Base-by-base conservation (phyloP, 2,797 vertebrate species). In the Gadopsis marmoratus region DNA sequence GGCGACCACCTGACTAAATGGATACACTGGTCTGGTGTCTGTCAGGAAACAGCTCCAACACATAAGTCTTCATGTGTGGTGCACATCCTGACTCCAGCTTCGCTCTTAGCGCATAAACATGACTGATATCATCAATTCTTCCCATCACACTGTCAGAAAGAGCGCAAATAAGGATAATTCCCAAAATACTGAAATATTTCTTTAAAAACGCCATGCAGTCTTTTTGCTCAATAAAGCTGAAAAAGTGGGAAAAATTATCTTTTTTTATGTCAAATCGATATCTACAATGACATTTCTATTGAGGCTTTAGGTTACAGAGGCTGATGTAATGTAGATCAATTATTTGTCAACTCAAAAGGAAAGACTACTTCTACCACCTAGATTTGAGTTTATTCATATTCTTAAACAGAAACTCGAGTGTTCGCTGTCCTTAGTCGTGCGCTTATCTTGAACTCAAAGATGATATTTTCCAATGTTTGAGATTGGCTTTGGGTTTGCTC, bases 381-480 rank as follows among this genome's bases (percentile, higher is more conserved):
- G 17, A 48, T 55, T 16, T 50, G 4, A 50, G 17, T 31, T n/a
- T 0, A 58, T 43, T 23, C 33, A 33, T n/a, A n/a, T 47, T 23
- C 11, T 43, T 35, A 31, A 53, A 60, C 9, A 54, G 8, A 10
- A 23, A 53, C n/a, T 74, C 17, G 2, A 39, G 4, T 23, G 14
- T 5, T 29, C 21, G 21, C 5, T 13, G 26, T 67, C 67, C 51
- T 64, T 54, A 26, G 26, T 26, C 26, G 26, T 26, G 26, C 26
- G 17, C 59, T 70, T 41, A 48, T 53, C 21, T 48, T 75, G 14
- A 37, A 35, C 31, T 19, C 33, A 13, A 66, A 33, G 59, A 77
- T 60, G 31, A 62, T 58, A 43, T 61, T 75, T 65, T 74, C n/a
- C 31, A 53, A 26, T 58, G 3, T 31, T 55, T 54, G 19, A 47